Evolutionary conservation across 2,888 invertebrate genomes (phyloP), one percentile per base, ranked within the genome.

Genomic region (Apoderus coryli): DNA sequence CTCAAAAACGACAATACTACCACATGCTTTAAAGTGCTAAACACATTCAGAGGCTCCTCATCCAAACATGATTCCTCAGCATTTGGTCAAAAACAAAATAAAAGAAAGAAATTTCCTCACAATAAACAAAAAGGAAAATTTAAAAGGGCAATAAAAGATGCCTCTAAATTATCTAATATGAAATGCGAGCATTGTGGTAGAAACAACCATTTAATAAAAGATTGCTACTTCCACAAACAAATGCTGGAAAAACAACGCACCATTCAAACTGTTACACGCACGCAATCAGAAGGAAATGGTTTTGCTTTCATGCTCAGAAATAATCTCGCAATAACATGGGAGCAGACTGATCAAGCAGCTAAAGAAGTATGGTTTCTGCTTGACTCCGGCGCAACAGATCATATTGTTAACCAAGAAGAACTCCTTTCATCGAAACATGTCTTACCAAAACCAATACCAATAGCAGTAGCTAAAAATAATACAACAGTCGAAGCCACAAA

Each of bases 151-250:
- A 32, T 14, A 22, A 29, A 14, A n/a, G 27, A 13, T 10, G 7
- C 10, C 13, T 14, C 25, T 7, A 27, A 28, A 29, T 10, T 25
- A 13, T 27, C 19, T 3, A 24, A 35, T 15, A 25, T 31, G 11
- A 48, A 46, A 31, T 49, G 50, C 38, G 31, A 47, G 39, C 42
- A 46, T 27, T 54, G 51, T 39, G 49, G 49, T 1, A 42, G 46
- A 14, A 37, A 25, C 31, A 47, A 48, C 4, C 50, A 54, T 33
- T 22, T 42, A 3, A 48, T 47, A 30, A 50, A 41, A 14, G 39
- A 50, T 10, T 52, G 50, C 31, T 44, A 37, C 36, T 39, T 43
- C 33, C 42, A 34, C 25, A 45, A 46, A 34, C 26, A 33, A 27
- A 7, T 5, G 32, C 32, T 24, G 12, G 16, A 16, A 43, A 32